Percentiles rank a stretch among this genome's conserved stretches.
phyloP scores from a whole-genome alignment of 2,888 invertebrate species.

The Kryphioiulus occultus region DNA sequence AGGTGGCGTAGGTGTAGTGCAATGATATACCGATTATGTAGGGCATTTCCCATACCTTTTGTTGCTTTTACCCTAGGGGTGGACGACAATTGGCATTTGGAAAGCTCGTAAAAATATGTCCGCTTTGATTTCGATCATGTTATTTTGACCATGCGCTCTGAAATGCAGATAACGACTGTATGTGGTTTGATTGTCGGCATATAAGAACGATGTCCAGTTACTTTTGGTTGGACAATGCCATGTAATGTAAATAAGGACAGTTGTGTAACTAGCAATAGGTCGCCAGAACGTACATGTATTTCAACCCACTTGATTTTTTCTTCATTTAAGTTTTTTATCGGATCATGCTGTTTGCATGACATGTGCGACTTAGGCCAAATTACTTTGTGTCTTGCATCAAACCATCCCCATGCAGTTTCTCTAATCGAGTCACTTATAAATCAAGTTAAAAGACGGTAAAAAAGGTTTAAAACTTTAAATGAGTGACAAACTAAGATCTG shows the following conservation, averaged over 20 bases:
- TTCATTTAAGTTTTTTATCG: not conserved
- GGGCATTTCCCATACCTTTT: not conserved
- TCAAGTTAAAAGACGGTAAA: too few relatives aligned
- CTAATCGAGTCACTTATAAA: too few relatives aligned
- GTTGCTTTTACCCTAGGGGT: not conserved
- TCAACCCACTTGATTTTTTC: not conserved
- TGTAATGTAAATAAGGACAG: not conserved
- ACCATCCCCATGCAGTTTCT: too few relatives aligned
- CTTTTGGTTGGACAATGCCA: not conserved
- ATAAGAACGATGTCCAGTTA: not conserved
- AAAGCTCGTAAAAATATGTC: not conserved
- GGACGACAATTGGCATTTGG: not conserved
- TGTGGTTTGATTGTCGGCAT: conserved; percentile 4
- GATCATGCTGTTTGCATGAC: too few relatives aligned
- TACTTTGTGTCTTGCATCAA: too few relatives aligned
- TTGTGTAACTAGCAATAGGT: not conserved
- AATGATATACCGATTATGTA: not conserved
- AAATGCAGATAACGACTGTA: not conserved
- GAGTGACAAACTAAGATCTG: too few relatives aligned
- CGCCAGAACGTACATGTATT: not conserved
- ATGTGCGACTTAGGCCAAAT: too few relatives aligned
- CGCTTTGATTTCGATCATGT: not conserved
- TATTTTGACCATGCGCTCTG: not conserved
- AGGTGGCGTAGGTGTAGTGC: not conserved
- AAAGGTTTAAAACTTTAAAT: too few relatives aligned